Percentiles rank a stretch among this genome's conserved stretches.
Conservation (phyloP, 2,113 vertebrate genomes). For the Hiodon alosoides region DNA sequence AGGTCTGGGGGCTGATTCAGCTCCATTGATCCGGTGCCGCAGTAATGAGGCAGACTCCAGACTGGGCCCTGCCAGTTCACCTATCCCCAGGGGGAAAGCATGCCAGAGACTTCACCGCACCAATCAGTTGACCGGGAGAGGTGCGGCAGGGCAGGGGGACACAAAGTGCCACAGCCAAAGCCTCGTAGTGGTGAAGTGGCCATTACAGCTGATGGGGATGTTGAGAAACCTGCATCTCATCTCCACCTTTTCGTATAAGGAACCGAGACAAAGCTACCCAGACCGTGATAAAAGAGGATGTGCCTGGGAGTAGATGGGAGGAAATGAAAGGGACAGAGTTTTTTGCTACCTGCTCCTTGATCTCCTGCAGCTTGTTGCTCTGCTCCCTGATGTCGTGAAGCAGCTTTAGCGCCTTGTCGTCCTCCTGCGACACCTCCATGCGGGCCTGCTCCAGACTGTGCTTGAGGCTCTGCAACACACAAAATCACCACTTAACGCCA, state of each 20-base stretch:
- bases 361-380: constrained; percentile 96
- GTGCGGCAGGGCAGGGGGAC: neutral
- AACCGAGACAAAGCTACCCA: neutral
- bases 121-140: neutral
- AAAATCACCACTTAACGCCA: constrained; percentile 13
- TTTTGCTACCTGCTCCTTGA: constrained; percentile 93
- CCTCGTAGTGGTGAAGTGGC: neutral
- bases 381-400: constrained; percentile 97
- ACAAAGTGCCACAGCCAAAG: neutral
- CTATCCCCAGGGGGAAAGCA: neutral
- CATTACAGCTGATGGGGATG: no score
- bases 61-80: neutral
- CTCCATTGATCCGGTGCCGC: neutral
- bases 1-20: neutral
- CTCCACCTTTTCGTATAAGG: neutral
- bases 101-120: neutral
- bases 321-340: neutral
- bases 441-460: constrained; percentile 96
- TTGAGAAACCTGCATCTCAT: neutral
- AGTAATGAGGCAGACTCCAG: neutral
- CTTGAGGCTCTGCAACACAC: constrained; percentile 84
- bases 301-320: neutral
- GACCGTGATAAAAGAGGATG: neutral
- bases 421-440: constrained; percentile 96
- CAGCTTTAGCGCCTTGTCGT: constrained; percentile 95